These are phyloP conservation scores for Salvator merianae DNA, from an alignment of 2,113 vertebrate genomes.

Conservation along the genomic window DNA sequence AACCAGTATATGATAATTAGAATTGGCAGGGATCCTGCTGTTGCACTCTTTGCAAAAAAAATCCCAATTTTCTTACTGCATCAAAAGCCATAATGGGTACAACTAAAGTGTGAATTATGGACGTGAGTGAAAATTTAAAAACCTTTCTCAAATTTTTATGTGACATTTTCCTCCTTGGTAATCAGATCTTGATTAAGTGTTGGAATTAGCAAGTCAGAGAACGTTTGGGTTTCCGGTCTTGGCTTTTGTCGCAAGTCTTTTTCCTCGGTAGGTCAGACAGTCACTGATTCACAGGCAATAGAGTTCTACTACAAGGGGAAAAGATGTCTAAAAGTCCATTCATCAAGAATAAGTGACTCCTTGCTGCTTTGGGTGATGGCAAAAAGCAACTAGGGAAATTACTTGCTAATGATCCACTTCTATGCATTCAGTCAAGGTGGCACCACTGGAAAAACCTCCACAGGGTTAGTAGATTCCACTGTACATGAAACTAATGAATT, in stretches of 20 bases:
- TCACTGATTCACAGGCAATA: conserved; percentile 40
- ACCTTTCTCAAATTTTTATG: conserved; percentile 67
- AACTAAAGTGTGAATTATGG: conserved; percentile 53
- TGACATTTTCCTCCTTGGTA: conserved; percentile 62
- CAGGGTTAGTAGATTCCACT: too few species aligned
- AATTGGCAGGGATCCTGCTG: conserved; percentile 52
- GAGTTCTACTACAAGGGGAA: conserved; percentile 32
- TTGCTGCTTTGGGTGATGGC: not conserved
- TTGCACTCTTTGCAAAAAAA: conserved; percentile 43
- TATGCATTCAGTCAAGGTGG: not conserved
- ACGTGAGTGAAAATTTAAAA: conserved; percentile 49
- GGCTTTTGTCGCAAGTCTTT: conserved; percentile 28
- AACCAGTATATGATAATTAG: conserved; percentile 53
- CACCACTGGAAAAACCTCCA: too few species aligned
- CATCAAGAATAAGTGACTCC: conserved; percentile 26
- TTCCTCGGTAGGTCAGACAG: conserved; percentile 7
- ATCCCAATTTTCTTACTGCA: conserved; percentile 55
- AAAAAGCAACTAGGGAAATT: not conserved
- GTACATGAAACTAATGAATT: too few species aligned
- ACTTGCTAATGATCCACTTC: not conserved
- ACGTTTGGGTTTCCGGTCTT: conserved; percentile 56
- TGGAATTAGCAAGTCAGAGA: conserved; percentile 64
- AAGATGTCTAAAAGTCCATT: conserved; percentile 33
- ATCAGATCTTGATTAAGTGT: conserved; percentile 67
- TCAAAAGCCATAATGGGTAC: conserved; percentile 51